phyloP scores from a whole-genome alignment of 2,888 invertebrate species.

The Augochlorella aurata region DNA sequence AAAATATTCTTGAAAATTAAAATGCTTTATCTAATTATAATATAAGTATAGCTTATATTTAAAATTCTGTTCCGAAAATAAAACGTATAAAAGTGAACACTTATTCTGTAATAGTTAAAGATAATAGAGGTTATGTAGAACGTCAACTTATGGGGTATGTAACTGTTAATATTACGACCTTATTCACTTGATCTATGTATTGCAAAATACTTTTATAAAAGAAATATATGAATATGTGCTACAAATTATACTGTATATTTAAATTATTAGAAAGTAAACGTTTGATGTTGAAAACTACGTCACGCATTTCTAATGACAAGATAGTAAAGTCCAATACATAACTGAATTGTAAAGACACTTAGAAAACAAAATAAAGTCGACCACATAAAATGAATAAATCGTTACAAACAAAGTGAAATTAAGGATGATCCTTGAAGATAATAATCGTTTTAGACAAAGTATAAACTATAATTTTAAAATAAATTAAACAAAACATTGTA shows the following conservation, averaged over 20 bases:
- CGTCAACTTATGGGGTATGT: conserved; percentile 2
- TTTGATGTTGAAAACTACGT: conserved; percentile 7
- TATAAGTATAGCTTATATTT: conserved; percentile 3
- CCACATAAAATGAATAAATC: background rate
- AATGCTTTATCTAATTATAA: background rate
- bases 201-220: background rate
- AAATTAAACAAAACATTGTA: background rate
- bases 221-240: background rate
- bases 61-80: background rate
- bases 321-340: background rate
- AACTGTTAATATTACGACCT: conserved; percentile 2
- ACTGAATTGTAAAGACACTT: background rate
- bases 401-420: background rate
- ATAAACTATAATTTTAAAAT: background rate
- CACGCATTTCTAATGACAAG: background rate
- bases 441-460: background rate
- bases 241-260: background rate
- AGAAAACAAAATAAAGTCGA: background rate
- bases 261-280: background rate
- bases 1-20: background rate
- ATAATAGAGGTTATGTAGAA: conserved; percentile 13
- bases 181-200: conserved; percentile 1
- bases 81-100: background rate
- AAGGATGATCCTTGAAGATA: background rate
- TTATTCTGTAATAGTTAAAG: background rate